Evolutionary conservation across 2,113 vertebrate genomes (phyloP).

Genomic region (Suncus etruscus): DNA sequence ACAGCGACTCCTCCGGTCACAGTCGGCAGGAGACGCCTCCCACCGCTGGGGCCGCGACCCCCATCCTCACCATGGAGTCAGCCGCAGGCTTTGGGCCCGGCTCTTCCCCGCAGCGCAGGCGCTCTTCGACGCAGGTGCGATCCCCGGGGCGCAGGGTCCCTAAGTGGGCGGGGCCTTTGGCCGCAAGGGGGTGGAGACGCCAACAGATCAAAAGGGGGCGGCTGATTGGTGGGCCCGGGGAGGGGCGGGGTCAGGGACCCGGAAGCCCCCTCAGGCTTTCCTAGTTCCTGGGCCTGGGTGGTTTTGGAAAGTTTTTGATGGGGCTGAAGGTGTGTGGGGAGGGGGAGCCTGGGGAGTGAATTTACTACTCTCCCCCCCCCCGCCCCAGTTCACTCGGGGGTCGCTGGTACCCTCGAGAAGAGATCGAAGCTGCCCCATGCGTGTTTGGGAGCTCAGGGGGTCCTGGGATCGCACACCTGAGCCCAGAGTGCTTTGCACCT

Average conservation of each 20-base stretch:
- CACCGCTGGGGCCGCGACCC: conserved; percentile 84
- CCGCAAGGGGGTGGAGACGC: neutral
- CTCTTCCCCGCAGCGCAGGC: conserved; percentile 85
- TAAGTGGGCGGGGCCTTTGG: neutral
- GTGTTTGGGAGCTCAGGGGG: fast-evolving
- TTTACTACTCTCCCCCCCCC: no score
- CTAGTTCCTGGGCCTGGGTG: neutral
- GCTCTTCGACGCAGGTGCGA: conserved; percentile 87
- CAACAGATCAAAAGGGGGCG: no score
- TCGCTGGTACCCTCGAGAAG: neutral
- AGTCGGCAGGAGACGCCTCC: conserved; percentile 94
- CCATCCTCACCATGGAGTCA: conserved; percentile 93
- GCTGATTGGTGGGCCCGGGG: neutral
- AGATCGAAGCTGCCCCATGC: neutral
- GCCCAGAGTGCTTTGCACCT: neutral
- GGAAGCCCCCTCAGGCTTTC: neutral
- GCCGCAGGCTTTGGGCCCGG: conserved; percentile 91
- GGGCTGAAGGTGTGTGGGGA: neutral
- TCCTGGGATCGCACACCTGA: neutral
- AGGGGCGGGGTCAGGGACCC: neutral
- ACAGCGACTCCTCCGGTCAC: conserved; percentile 93
- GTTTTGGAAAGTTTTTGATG: conserved; percentile 20
- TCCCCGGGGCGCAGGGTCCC: neutral
- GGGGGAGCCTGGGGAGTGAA: neutral
- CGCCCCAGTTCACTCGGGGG: neutral